Evolutionary conservation across 2,888 invertebrate species (phyloP), one percentile per base, ranked within the genome.

Genomic region (Heliconius ethilla): DNA sequence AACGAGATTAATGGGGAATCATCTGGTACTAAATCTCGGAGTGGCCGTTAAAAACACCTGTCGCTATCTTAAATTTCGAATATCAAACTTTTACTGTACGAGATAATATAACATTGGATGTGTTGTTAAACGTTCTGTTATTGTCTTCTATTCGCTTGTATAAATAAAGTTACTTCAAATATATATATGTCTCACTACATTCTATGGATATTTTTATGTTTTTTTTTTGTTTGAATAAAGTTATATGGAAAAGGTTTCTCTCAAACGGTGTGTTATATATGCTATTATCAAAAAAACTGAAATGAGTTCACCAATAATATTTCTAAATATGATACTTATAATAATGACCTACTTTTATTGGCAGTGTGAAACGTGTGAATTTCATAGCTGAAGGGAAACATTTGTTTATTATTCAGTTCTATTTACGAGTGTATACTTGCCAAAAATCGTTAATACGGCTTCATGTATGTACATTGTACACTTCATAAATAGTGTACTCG

Each of bases 1-100:
- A 93, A 91, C 87, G 87, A 89, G 93, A 93, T 93, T 94, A 93
- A 94, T 91, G 90, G 91, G 88, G 86, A 90, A 92, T 92, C 90
- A 89, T 88, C 86, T 84, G 87, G 88, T 86, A 87, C 87, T 93
- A 94, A 94, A 94, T 93, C 93, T 91, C 89, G 83, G 87, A 85
- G 87, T 84, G 88, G 86, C 89, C 91, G 90, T 94, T 92, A 94
- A 94, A 92, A 92, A 91, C 94, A 94, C 93, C 93, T 94, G 94
- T 91, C 91, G 89, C 86, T 87, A 85, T 87, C 88, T 89, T 87
- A 87, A 88, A 90, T 90, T 88, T 88, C 83, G 85, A 88, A 88
- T 89, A 90, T 89, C 88, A 86, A 89, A 90, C 86, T 89, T 91
- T 88, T 86, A 89, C 90, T 88, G 87, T 84, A 82, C 82, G 86